Evolutionary conservation across 1,140 invertebrate species (phyloP).

Genomic region (Nasonia longicornis): DNA sequence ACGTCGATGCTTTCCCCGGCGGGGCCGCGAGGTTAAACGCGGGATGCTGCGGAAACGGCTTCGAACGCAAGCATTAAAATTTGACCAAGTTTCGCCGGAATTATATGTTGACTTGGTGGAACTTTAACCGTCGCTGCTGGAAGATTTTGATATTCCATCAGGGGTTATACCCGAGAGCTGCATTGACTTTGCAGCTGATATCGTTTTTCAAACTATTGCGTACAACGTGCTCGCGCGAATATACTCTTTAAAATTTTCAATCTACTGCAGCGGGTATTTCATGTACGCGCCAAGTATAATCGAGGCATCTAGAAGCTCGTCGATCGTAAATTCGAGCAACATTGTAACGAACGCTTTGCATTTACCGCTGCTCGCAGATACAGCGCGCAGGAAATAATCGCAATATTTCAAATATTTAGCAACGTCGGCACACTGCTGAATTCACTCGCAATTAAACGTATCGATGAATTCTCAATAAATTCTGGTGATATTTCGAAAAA

Average conservation of each 20-base stretch:
- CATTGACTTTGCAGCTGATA: no score
- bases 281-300: background rate
- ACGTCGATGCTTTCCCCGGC: background rate
- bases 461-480: conserved; percentile 5
- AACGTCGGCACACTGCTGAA: background rate
- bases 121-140: background rate
- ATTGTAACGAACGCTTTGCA: conserved; percentile 11
- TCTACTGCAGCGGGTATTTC: background rate
- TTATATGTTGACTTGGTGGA: background rate
- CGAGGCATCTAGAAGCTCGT: background rate
- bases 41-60: background rate
- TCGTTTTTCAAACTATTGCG: no score
- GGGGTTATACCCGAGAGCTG: background rate
- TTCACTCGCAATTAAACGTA: conserved; percentile 16
- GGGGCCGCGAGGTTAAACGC: background rate
- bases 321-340: background rate
- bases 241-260: background rate
- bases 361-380: background rate
- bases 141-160: background rate
- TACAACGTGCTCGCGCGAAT: background rate
- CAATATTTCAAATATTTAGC: conserved; percentile 21
- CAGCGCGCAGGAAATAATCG: background rate
- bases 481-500: background rate
- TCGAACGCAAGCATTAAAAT: conserved; percentile 8
- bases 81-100: background rate